Evolutionary conservation across 2,797 vertebrate genomes (phyloP), one percentile per base, ranked within the genome.

Genomic region (Acrossocheilus wenchowensis): DNA sequence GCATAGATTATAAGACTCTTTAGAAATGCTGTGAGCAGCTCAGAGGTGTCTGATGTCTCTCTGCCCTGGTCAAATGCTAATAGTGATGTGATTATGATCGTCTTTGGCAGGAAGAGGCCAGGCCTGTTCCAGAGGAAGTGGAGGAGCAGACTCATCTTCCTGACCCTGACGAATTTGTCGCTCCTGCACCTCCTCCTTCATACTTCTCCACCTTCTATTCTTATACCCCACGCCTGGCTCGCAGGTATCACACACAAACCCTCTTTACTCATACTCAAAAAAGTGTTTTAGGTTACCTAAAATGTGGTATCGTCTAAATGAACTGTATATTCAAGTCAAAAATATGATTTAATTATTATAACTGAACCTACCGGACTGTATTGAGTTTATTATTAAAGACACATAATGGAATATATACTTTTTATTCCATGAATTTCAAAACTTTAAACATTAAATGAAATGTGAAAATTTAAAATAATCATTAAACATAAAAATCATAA

Each of bases 201-300:
- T 98, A 97, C 89, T 97, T 97, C 88, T 95, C 95, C 62, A 94
- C 95, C 0, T 95, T 95, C 89, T 96, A 94, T 92, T 95, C 96
- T 0, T 95, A 90, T 82, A 94, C 94, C 0, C 95, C 95, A 15
- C 91, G 84, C 43, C 91, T 91, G 78, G 95, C 90, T 89, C 90
- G 84, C 90, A 95, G 97, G 97, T 68, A 36, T 19, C 64, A 17
- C 64, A 30, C n/a, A 34, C 62, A 30, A 15, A 2, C 26, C 12
- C 62, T 64, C 12, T 64, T 5, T 6, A 64, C 60, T 30, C n/a
- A 14, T 12, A 64, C n/a, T 14, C 60, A 10, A 30, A 15, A 66
- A 66, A 6, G 34, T 34, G 26, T 66, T 66, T 66, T 66, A 34
- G 62, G 62, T 4, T 66, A 34, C 14, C 30, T 66, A 66, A 34